Conservation (phyloP, 2,797 vertebrate genomes). For the Poecilia wingei region DNA sequence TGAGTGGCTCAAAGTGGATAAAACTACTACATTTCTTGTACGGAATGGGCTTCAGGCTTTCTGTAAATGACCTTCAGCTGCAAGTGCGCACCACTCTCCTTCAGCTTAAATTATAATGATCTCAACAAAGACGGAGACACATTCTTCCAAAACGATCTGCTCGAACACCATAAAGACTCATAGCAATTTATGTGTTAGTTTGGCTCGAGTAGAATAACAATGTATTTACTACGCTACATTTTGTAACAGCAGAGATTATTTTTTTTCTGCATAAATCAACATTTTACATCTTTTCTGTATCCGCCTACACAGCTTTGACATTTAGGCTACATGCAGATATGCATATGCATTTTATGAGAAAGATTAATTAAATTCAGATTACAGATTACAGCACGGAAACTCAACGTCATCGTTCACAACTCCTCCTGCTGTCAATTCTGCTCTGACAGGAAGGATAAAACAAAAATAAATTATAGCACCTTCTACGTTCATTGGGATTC, state of each 20-base stretch:
- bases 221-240: background rate
- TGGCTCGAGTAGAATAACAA: background rate
- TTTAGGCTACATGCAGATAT: background rate
- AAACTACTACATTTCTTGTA: background rate
- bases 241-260: background rate
- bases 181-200: background rate
- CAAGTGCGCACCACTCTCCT: background rate
- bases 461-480: background rate
- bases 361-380: too few species aligned
- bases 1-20: background rate
- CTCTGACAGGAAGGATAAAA: background rate
- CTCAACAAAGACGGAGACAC: background rate
- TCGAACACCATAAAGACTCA: background rate
- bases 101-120: background rate
- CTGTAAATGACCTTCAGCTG: background rate
- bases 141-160: background rate
- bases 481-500: background rate
- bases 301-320: background rate
- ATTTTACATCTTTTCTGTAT: background rate
- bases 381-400: background rate
- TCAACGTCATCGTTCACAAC: too few species aligned
- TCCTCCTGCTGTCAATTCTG: too few species aligned
- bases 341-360: background rate
- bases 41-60: background rate
- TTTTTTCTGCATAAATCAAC: background rate